These are phyloP conservation scores for Chymomyza costata DNA, from an alignment of 1,140 invertebrate genomes.

Conservation along the genomic window DNA sequence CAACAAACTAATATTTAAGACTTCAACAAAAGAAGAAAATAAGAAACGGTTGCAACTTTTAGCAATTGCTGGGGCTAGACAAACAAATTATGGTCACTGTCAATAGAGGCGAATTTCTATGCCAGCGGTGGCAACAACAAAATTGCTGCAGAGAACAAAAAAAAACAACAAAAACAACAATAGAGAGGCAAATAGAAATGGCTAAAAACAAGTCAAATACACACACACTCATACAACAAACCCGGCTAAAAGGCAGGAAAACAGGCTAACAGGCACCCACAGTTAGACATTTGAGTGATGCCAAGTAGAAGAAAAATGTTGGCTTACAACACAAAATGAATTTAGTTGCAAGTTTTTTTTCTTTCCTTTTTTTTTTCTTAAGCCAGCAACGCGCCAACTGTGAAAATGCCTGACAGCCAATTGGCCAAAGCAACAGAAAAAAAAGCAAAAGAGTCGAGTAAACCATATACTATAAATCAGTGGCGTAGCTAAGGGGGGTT, in stretches of 20 bases:
- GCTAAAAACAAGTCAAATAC: no score
- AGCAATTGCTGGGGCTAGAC: constrained; percentile 58
- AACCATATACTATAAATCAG: no score
- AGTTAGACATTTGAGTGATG: constrained; percentile 54
- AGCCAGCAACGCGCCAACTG: constrained; percentile 29
- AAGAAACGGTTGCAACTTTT: constrained; percentile 17
- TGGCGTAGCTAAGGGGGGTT: no score
- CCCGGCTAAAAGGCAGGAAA: no score
- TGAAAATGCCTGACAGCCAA: constrained; percentile 52
- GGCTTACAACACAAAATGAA: constrained; percentile 5
- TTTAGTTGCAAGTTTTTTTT: constrained; percentile 36
- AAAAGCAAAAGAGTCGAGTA: constrained; percentile 41
- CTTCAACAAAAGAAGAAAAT: constrained; percentile 49
- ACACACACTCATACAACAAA: no score
- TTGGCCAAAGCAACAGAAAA: constrained; percentile 31
- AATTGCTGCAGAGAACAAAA: constrained; percentile 19
- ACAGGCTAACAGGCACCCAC: no score
- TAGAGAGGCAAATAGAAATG: constrained; percentile 23
- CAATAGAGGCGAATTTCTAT: constrained; percentile 61
- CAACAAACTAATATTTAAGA: constrained; percentile 65
- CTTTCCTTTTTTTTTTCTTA: constrained; percentile 11
- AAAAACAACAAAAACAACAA: background rate
- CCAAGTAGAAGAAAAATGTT: constrained; percentile 17
- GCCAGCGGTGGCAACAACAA: constrained; percentile 40
- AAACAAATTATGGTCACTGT: constrained; percentile 70